phyloP scores from a whole-genome alignment of 2,797 vertebrate genomes.

The Rhabdophis nuchalis region DNA sequence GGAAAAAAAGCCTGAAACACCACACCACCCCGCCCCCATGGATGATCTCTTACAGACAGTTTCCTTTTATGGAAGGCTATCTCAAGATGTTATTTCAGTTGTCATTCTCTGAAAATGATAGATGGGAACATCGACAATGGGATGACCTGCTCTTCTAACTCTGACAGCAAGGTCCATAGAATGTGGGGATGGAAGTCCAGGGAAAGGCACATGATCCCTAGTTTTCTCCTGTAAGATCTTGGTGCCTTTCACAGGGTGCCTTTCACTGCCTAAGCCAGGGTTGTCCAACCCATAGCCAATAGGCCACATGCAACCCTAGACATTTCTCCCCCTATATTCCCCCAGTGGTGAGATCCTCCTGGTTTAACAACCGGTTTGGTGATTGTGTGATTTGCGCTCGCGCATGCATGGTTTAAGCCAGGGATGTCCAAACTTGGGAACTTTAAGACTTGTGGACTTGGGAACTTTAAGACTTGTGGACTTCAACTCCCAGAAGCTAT shows the following conservation, averaged over 20 bases:
- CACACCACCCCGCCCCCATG: accelerated
- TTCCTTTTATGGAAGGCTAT: not conserved
- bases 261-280: not conserved
- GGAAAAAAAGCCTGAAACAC: not conserved
- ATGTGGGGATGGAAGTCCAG: not conserved
- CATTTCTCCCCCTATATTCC: not conserved
- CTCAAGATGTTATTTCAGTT: not conserved
- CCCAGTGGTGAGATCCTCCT: too few relatives aligned
- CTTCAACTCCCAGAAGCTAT: too few relatives aligned
- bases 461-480: too few relatives aligned
- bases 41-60: not conserved
- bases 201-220: not conserved
- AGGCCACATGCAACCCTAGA: not conserved
- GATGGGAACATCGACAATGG: not conserved
- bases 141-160: not conserved
- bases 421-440: too few relatives aligned
- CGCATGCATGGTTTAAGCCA: too few relatives aligned
- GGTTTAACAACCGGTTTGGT: too few relatives aligned
- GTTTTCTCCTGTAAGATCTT: not conserved
- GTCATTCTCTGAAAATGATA: not conserved
- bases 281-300: not conserved
- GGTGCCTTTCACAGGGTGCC: not conserved
- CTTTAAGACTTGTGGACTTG: too few relatives aligned
- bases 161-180: not conserved
- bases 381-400: too few relatives aligned